A percentile compares a stretch with the other conserved stretches of the same genome.
Evolutionary conservation across 2,113 vertebrate species (phyloP).

Genomic region (Oryzias javanicus): DNA sequence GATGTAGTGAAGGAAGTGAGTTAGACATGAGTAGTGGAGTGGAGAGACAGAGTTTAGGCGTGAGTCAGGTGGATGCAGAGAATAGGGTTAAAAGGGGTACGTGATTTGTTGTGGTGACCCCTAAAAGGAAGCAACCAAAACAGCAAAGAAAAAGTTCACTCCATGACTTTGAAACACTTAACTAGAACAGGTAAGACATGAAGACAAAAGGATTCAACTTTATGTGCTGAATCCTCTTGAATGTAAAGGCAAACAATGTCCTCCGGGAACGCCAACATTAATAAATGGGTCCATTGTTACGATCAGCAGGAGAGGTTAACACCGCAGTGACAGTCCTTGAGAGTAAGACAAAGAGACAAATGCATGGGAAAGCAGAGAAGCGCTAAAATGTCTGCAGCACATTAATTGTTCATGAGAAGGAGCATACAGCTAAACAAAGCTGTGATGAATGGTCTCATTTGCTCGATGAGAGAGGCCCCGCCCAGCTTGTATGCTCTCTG

Average conservation of each 20-base stretch:
- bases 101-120: too few relatives aligned
- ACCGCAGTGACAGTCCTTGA: slow-evolving; percentile 39
- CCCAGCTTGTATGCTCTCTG: slow-evolving; percentile 51
- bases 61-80: too few relatives aligned
- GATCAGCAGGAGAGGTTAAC: slow-evolving; percentile 27
- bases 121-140: background rate
- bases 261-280: slow-evolving; percentile 40
- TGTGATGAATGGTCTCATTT: slow-evolving; percentile 82
- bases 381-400: slow-evolving; percentile 61
- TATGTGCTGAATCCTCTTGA: slow-evolving; percentile 21
- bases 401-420: slow-evolving; percentile 80
- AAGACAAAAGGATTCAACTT: slow-evolving; percentile 30
- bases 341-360: slow-evolving; percentile 63
- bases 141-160: slow-evolving; percentile 19
- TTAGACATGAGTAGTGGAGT: too few relatives aligned
- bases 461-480: slow-evolving; percentile 60
- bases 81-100: too few relatives aligned
- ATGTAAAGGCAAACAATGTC: slow-evolving; percentile 35
- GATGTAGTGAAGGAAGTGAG: too few relatives aligned
- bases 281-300: slow-evolving; percentile 49
- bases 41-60: too few relatives aligned
- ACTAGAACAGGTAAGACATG: slow-evolving; percentile 31
- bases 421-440: slow-evolving; percentile 70
- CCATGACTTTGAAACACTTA: slow-evolving; percentile 5
- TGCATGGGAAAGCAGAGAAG: slow-evolving; percentile 47